These are phyloP conservation scores for Ptiloglossa arizonensis DNA, from an alignment of 1,140 invertebrate species.

Conservation along the genomic window DNA sequence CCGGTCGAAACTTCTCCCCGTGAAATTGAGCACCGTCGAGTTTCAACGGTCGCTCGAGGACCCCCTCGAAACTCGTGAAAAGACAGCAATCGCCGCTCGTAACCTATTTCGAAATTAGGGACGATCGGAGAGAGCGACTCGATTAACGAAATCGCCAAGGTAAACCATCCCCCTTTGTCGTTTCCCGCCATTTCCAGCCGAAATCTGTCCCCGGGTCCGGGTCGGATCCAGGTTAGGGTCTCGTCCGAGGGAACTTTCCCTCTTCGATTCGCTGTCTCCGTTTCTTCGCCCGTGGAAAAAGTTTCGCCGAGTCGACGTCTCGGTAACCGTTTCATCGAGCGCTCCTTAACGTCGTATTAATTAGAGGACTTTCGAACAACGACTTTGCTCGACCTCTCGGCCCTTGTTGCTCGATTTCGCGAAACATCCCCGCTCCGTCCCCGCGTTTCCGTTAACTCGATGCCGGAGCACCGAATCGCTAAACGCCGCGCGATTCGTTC, in stretches of 20 bases:
- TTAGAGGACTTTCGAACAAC: constrained; percentile 50
- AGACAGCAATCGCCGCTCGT: neutral
- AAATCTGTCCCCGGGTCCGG: constrained; percentile 6
- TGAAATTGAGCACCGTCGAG: neutral
- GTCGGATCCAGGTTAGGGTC: constrained; percentile 1
- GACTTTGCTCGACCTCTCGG: constrained; percentile 36
- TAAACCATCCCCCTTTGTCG: neutral
- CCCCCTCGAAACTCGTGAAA: neutral
- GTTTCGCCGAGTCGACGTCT: constrained; percentile 40
- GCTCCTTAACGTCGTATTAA: constrained; percentile 50
- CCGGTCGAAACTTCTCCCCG: neutral
- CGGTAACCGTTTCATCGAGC: constrained; percentile 45
- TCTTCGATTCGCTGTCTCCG: constrained; percentile 13
- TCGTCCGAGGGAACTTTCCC: neutral
- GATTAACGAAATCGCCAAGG: constrained; percentile 19
- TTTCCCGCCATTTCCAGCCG: neutral
- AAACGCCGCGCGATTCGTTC: neutral
- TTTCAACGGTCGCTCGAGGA: neutral
- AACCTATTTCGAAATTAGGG: constrained; percentile 35
- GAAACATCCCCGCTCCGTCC: neutral
- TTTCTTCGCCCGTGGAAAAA: constrained; percentile 3
- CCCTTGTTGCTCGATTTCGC: neutral
- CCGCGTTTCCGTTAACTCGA: constrained; percentile 8
- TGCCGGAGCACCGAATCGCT: neutral
- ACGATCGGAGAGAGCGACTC: neutral